Evolutionary conservation across 2,797 vertebrate species (phyloP).

Genomic region (Pterois miles): DNA sequence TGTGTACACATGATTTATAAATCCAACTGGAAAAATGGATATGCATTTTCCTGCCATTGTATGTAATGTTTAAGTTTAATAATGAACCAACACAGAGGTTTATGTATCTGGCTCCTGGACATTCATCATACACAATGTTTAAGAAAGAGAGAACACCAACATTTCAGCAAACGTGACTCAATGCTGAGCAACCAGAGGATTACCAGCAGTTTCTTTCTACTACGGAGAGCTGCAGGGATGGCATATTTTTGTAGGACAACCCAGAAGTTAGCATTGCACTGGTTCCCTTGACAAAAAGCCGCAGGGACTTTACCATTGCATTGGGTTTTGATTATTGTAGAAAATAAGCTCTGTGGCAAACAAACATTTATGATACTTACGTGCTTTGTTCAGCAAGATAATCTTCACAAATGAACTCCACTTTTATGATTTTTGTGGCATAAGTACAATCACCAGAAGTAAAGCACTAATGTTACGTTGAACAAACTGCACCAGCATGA

Average conservation of each 20-base stretch:
- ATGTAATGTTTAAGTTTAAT: not conserved
- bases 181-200: not conserved
- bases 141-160: not conserved
- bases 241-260: not conserved
- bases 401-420: not conserved
- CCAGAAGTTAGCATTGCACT: not conserved
- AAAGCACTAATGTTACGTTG: not conserved
- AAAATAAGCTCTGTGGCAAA: not conserved
- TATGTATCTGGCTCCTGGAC: not conserved
- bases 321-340: not conserved
- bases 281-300: too few species aligned
- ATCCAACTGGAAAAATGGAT: not conserved
- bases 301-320: too few species aligned
- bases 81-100: not conserved
- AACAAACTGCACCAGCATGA: not conserved
- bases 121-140: not conserved
- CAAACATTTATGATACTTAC: not conserved
- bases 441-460: not conserved
- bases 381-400: not conserved
- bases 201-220: conserved; percentile 16
- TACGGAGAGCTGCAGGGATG: not conserved
- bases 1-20: not conserved
- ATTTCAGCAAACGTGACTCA: conserved; percentile 17
- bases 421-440: not conserved
- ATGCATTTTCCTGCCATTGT: too few species aligned